Conservation (phyloP, 2,113 vertebrate species). For the Cyanistes caeruleus region DNA sequence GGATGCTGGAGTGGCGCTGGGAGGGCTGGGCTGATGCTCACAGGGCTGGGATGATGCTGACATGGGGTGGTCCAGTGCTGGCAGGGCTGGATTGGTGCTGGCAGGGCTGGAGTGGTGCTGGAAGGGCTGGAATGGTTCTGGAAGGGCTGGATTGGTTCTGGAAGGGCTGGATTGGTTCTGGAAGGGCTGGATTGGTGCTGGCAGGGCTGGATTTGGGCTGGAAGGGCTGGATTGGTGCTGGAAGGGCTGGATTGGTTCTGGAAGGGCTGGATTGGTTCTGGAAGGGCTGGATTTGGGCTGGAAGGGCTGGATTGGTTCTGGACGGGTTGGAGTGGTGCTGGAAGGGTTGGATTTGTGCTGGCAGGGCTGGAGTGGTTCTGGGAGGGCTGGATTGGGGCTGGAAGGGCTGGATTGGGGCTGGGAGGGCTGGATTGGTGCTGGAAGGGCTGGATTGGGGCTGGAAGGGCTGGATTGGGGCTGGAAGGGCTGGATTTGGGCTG, state of each 20-base stretch:
- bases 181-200: accelerated
- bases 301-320: accelerated
- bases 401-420: accelerated
- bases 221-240: neutral
- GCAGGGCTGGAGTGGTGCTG: neutral
- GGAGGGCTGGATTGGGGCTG: accelerated
- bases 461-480: accelerated
- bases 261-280: accelerated
- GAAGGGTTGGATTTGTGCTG: accelerated
- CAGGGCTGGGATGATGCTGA: neutral
- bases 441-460: accelerated
- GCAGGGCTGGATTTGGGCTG: accelerated
- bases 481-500: neutral
- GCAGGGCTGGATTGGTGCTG: accelerated
- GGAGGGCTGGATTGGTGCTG: accelerated
- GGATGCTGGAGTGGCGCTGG: accelerated
- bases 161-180: accelerated
- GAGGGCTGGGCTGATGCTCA: neutral
- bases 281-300: accelerated
- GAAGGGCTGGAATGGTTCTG: accelerated
- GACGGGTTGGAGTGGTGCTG: accelerated
- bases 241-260: accelerated
- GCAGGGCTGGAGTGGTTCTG: neutral
- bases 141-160: neutral
- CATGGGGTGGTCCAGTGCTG: accelerated